Evolutionary conservation across 92 coral and sea anemone species (phyloP).

Genomic region (Zoanthus solanderi): DNA sequence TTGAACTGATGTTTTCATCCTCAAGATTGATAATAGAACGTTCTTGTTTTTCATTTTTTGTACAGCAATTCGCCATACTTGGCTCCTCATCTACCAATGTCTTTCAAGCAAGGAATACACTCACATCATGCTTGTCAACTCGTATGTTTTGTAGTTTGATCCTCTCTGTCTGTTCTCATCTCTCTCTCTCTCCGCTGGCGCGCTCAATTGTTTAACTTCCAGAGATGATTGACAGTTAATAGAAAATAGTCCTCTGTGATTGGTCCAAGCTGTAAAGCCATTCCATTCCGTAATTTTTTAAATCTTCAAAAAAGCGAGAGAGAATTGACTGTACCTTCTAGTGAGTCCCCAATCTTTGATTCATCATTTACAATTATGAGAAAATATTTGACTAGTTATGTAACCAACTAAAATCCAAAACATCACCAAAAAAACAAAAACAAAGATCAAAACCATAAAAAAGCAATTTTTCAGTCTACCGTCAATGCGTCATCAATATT

Average conservation of each 20-base stretch:
- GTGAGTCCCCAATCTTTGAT: not conserved
- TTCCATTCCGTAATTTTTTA: slow-evolving; percentile 41
- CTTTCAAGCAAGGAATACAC: slow-evolving; percentile 12
- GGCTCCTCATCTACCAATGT: slow-evolving; percentile 28
- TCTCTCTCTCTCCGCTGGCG: slow-evolving; percentile 39
- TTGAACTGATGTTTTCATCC: slow-evolving; percentile 79
- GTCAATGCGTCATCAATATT: no score
- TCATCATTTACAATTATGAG: no score
- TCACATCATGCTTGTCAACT: slow-evolving; percentile 20
- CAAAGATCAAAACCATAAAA: no score
- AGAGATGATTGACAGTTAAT: slow-evolving; percentile 88
- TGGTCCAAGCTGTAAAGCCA: slow-evolving; percentile 55
- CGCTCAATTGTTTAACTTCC: slow-evolving; percentile 89
- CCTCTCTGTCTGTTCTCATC: slow-evolving; percentile 36
- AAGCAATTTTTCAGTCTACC: no score
- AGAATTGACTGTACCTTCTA: no score
- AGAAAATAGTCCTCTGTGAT: slow-evolving; percentile 62
- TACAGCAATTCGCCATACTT: slow-evolving; percentile 93
- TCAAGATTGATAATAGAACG: slow-evolving; percentile 77
- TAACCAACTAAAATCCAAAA: no score
- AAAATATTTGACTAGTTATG: no score
- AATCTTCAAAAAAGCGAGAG: not conserved
- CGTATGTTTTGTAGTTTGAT: slow-evolving; percentile 28
- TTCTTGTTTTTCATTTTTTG: slow-evolving; percentile 86
- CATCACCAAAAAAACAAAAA: no score